Evolutionary conservation across 2,888 invertebrate species (phyloP).

Genomic region (Achlya flavicornis): DNA sequence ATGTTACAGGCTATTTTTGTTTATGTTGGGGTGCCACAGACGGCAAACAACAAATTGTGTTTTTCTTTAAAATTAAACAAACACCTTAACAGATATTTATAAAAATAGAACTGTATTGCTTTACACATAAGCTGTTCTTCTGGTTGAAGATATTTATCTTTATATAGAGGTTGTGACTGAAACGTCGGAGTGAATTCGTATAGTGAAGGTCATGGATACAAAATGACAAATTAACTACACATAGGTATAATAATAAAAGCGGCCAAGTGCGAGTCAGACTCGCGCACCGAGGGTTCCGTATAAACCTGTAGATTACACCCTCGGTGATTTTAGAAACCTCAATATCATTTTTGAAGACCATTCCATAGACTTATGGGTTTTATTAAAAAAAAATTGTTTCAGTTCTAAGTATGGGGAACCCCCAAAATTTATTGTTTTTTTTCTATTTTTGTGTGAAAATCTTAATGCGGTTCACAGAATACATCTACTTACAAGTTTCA

Average conservation of each 20-base stretch:
- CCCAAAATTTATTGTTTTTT: no score
- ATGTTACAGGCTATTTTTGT: conserved; percentile 62
- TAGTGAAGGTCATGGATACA: neutral
- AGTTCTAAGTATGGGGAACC: no score
- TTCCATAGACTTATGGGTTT: no score
- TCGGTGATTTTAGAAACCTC: no score
- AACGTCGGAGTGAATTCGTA: neutral
- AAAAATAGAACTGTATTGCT: conserved; percentile 27
- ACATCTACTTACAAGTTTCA: no score
- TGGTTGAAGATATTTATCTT: conserved; percentile 9
- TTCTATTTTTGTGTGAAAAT: no score
- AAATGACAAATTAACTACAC: neutral
- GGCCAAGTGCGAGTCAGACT: no score
- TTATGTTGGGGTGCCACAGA: conserved; percentile 47
- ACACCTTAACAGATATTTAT: conserved; percentile 26
- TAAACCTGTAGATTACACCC: no score
- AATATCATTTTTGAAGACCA: no score
- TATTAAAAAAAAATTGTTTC: no score
- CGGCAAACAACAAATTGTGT: conserved; percentile 32
- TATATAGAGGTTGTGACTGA: neutral
- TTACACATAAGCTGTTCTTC: conserved; percentile 11
- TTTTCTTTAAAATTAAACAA: conserved; percentile 37
- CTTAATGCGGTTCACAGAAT: no score
- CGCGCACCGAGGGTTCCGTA: no score
- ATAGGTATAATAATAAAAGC: neutral